Percentiles rank a stretch among this genome's conserved stretches.
Evolutionary conservation across 1,140 invertebrate species (phyloP).

Genomic region (Temnothorax nylanderi): DNA sequence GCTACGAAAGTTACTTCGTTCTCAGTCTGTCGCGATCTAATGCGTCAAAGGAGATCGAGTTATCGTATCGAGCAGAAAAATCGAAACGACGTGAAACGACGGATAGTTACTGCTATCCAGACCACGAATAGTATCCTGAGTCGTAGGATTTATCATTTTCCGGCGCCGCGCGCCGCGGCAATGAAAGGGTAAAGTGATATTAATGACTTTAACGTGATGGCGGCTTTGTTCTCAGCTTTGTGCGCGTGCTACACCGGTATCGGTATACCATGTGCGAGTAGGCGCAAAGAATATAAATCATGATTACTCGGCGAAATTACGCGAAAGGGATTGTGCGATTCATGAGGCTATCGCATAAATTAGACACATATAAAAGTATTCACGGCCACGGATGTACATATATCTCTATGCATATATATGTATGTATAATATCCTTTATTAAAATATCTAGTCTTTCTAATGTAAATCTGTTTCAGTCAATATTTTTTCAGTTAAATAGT

Average conservation of each 20-base stretch:
- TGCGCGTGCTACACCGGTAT: neutral
- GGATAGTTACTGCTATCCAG: slow-evolving; percentile 20
- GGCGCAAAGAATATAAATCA: slow-evolving; percentile 58
- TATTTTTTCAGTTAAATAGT: neutral
- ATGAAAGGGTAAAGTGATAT: slow-evolving; percentile 62
- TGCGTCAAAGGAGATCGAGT: slow-evolving; percentile 13
- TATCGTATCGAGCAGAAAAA: neutral
- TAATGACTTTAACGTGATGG: slow-evolving; percentile 57
- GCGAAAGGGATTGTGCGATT: slow-evolving; percentile 33
- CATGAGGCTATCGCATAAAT: slow-evolving; percentile 16
- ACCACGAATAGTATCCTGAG: slow-evolving; percentile 37
- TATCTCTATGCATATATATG: no score
- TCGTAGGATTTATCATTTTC: slow-evolving; percentile 51
- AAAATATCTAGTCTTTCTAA: neutral
- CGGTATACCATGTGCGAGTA: neutral
- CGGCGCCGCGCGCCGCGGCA: slow-evolving; percentile 24
- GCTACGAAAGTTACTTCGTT: neutral
- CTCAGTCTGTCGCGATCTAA: neutral
- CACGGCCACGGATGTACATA: neutral
- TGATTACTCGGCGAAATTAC: slow-evolving; percentile 50
- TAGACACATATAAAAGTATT: slow-evolving; percentile 5
- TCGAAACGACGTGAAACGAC: slow-evolving; percentile 36
- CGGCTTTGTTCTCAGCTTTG: slow-evolving; percentile 45
- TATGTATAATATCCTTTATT: neutral
- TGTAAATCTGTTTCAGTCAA: neutral